Evolutionary conservation across 2,888 invertebrate species (phyloP), one percentile per base, ranked within the genome.

Genomic region (Xanthia icteritia): DNA sequence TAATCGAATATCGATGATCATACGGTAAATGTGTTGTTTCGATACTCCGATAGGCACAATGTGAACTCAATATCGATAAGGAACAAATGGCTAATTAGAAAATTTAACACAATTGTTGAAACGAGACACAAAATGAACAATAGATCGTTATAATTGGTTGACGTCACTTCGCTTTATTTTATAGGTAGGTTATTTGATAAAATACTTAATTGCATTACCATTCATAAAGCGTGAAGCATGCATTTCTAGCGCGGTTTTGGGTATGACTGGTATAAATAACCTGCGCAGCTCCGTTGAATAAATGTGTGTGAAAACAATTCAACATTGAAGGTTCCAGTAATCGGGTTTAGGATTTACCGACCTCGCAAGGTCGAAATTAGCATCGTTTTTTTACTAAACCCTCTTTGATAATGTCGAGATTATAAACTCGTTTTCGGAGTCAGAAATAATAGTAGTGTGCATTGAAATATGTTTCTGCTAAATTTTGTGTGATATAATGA

Each of bases 81-180:
- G 61, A 83, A 87, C 82, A 83, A 89, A 86, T 82, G 76, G 75
- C 79, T 88, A 84, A 85, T 89, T 89, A 88, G 75, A 81, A 81
- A 85, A 88, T 76, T 82, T 66, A 83, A 85, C 75, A 86, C 74
- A 84, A 86, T 88, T 81, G 82, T 85, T 83, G 77, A 82, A 82
- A 86, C 66, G 83, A 87, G 82, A 79, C 66, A 76, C 72, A 73
- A 79, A 80, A 79, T 79, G 81, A 89, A 90, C 89, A 90, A 90
- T 89, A 77, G 83, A 36, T 89, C 77, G 72, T 87, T 84, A 85
- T 77, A 78, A 78, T 83, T 79, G 73, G 66, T 63, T 81, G 85
- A 86, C 87, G 89, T 87, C 86, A 89, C 56, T 66, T 56, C 56
- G 63, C 73, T 66, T 82, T 67, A 80, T 74, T 74, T 73, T 77